phyloP scores from a whole-genome alignment of 2,113 vertebrate species.

The Cinclus cinclus region DNA sequence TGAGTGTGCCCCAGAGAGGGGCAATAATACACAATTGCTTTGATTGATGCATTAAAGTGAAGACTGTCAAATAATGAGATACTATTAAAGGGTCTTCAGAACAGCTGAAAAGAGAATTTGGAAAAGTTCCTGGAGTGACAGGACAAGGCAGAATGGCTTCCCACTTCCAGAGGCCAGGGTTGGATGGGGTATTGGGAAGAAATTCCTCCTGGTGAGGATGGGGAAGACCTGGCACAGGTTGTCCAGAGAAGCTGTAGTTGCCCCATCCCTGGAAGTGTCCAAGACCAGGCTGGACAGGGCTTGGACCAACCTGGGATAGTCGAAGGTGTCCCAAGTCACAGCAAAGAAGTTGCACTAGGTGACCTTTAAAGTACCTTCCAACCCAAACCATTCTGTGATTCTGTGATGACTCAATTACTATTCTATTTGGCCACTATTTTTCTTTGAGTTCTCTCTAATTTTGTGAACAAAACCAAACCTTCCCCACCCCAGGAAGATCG shows the following conservation, averaged over 20 bases:
- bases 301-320: too few relatives aligned
- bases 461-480: not conserved
- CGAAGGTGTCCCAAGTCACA: not conserved
- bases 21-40: not conserved
- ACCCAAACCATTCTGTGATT: not conserved
- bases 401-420: not conserved
- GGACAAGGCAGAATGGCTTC: too few relatives aligned
- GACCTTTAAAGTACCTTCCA: not conserved
- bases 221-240: too few relatives aligned
- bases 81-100: not conserved
- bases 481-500: accelerated
- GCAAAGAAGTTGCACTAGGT: too few relatives aligned
- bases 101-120: not conserved
- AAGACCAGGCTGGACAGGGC: too few relatives aligned
- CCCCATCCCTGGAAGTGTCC: too few relatives aligned
- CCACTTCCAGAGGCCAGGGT: not conserved
- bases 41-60: not conserved
- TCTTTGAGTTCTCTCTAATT: not conserved
- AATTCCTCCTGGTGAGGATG: not conserved
- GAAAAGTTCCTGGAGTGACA: too few relatives aligned
- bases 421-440: not conserved
- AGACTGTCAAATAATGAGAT: not conserved
- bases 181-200: not conserved
- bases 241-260: too few relatives aligned
- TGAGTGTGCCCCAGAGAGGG: not conserved